Conservation (phyloP, 2,888 invertebrate genomes). For the Sarcophaga variegata region DNA sequence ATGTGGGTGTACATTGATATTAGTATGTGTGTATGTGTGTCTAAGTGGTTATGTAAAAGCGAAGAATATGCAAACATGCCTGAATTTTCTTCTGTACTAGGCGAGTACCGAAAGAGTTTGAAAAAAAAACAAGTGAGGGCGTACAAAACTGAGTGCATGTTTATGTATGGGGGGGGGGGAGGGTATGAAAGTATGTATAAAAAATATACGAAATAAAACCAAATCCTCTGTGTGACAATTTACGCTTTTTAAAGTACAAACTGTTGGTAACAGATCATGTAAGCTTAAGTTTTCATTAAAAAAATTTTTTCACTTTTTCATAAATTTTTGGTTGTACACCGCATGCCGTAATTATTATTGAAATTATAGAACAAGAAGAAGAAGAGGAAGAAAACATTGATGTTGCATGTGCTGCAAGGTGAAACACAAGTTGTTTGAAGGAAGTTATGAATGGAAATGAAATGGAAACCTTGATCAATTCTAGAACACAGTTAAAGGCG, state of each 20-base stretch:
- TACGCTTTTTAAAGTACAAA: background rate
- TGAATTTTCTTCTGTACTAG: constrained; percentile 16
- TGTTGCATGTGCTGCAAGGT: background rate
- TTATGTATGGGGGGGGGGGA: background rate
- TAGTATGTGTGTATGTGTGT: background rate
- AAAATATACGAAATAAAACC: background rate
- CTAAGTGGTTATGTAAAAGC: constrained; percentile 34
- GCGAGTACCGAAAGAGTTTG: constrained; percentile 5
- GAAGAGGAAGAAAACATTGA: too few species aligned
- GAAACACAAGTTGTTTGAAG: too few species aligned
- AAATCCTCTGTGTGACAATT: too few species aligned
- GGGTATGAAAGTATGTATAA: background rate
- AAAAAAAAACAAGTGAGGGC: constrained; percentile 1
- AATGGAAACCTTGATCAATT: too few species aligned
- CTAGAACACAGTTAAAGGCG: too few species aligned
- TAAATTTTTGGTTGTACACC: background rate
- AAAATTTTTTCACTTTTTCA: background rate
- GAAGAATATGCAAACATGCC: constrained; percentile 31
- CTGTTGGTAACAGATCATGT: constrained; percentile 1
- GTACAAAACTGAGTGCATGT: too few species aligned
- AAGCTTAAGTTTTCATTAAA: background rate
- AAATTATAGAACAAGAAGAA: too few species aligned
- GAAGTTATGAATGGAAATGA: too few species aligned
- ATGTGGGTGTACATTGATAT: background rate
- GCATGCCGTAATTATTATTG: too few species aligned